Evolutionary conservation across 1,140 invertebrate species (phyloP).

Genomic region (Leptoteleia sp.): DNA sequence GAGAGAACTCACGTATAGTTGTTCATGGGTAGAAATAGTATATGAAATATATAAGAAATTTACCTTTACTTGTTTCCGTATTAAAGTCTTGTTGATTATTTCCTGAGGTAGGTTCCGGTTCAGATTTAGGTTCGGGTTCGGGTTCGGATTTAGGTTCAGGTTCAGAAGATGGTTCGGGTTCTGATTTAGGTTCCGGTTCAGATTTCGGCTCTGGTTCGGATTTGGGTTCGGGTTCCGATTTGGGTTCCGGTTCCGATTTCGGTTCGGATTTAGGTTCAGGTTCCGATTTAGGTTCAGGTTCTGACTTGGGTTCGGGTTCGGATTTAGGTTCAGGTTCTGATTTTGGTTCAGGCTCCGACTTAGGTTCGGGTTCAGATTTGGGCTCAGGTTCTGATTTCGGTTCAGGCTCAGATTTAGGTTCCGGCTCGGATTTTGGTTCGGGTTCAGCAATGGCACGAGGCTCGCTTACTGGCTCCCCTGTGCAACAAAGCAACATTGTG

Average conservation of each 20-base stretch:
- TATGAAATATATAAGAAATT: conserved; percentile 10
- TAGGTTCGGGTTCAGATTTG: conserved; percentile 79
- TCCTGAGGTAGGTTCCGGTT: conserved; percentile 77
- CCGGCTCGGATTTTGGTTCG: conserved; percentile 79
- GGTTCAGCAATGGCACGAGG: conserved; percentile 77
- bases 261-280: conserved; percentile 78
- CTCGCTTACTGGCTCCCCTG: conserved; percentile 78
- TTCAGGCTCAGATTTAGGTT: conserved; percentile 76
- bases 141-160: conserved; percentile 76
- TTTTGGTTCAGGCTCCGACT: conserved; percentile 72
- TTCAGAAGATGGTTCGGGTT: conserved; percentile 79
- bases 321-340: conserved; percentile 79
- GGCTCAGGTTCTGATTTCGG: conserved; percentile 80
- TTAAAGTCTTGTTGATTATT: conserved; percentile 80
- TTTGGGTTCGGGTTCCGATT: conserved; percentile 78
- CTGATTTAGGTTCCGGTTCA: conserved; percentile 76
- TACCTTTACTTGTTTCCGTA: conserved; percentile 74
- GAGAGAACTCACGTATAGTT: neutral
- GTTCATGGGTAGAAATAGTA: neutral
- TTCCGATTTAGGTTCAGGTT: conserved; percentile 73
- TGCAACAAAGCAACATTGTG: conserved; percentile 81
- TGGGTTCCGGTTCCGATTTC: conserved; percentile 79
- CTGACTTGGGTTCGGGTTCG: conserved; percentile 78
- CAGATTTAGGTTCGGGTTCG: conserved; percentile 73
- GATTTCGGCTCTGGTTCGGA: conserved; percentile 68